Evolutionary conservation across 2,888 invertebrate genomes (phyloP).

Genomic region (Clitarchus hookeri): DNA sequence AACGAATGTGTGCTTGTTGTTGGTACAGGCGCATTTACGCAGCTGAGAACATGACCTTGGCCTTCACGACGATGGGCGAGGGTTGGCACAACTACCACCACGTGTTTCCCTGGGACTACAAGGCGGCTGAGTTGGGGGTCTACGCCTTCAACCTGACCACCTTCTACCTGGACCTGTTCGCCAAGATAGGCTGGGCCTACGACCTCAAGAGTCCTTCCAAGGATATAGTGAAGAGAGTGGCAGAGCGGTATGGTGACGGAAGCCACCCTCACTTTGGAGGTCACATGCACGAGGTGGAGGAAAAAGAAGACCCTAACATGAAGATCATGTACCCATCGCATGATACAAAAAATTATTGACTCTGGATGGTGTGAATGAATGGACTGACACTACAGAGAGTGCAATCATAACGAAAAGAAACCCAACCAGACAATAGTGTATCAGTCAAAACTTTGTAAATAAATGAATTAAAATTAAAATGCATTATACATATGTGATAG

Average conservation of each 20-base stretch:
- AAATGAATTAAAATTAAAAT: too few species aligned
- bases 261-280: constrained; percentile 53
- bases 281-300: neutral
- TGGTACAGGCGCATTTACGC: constrained; percentile 43
- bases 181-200: constrained; percentile 84
- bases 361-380: too few species aligned
- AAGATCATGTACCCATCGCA: too few species aligned
- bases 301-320: neutral
- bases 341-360: too few species aligned
- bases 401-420: too few species aligned
- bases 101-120: constrained; percentile 69
- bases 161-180: constrained; percentile 77
- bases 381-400: too few species aligned
- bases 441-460: too few species aligned
- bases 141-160: constrained; percentile 71
- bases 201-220: constrained; percentile 79
- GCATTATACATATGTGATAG: too few species aligned
- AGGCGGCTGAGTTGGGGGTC: constrained; percentile 69
- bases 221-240: constrained; percentile 70
- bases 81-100: constrained; percentile 64
- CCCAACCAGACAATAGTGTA: too few species aligned
- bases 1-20: too few species aligned
- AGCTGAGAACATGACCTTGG: constrained; percentile 45
- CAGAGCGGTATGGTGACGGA: constrained; percentile 75
- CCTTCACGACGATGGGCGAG: constrained; percentile 52